Evolutionary conservation across 2,113 vertebrate genomes (phyloP), one percentile per base, ranked within the genome.

Genomic region (Apteryx mantelli): DNA sequence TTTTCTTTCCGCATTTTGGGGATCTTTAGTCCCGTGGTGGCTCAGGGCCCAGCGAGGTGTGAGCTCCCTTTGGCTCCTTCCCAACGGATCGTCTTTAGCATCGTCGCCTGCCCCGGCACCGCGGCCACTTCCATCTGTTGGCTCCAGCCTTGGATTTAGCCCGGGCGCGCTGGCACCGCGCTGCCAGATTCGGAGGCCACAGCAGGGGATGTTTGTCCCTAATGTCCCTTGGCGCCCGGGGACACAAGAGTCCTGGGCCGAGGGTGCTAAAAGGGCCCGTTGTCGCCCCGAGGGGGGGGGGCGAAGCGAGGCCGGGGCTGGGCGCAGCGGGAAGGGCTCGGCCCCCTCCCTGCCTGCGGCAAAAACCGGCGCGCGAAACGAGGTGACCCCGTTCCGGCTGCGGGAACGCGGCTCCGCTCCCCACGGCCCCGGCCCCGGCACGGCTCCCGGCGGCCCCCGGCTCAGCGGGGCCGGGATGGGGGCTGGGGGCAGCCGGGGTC

Each of bases 371-470:
- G 58, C 24, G 30, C 0, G 3, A 58, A 95, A 95, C 0, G 77
- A 95, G 95, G 96, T 96, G 84, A 96, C 93, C 93, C 89, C 0
- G 2, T 97, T 96, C 89, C 0, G 70, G 83, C 44, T 71, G 70
- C 0, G 0, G 74, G 90, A 82, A 84, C 0, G 0, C 1, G 1
- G 0, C 11, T 42, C 87, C 68, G 63, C n/a, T 91, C 48, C 64
- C 3, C 0, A 32, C 0, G 0, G 78, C 25, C 34, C 44, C 1
- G 1, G 32, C 82, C 50, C 63, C 9, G 3, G 58, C 15, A 2
- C 0, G 42, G 1, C 30, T 30, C 55, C 55, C 7, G 55, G 55
- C 16, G 55, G 53, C 53, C 53, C 21, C 44, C 44, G 44, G 44
- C 13, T 46, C 44, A 15, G 16, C 5, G 44, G 44, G 44, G 44